Evolutionary conservation across 2,113 vertebrate genomes (phyloP), one percentile per base, ranked within the genome.

Genomic region (Agelaius tricolor): DNA sequence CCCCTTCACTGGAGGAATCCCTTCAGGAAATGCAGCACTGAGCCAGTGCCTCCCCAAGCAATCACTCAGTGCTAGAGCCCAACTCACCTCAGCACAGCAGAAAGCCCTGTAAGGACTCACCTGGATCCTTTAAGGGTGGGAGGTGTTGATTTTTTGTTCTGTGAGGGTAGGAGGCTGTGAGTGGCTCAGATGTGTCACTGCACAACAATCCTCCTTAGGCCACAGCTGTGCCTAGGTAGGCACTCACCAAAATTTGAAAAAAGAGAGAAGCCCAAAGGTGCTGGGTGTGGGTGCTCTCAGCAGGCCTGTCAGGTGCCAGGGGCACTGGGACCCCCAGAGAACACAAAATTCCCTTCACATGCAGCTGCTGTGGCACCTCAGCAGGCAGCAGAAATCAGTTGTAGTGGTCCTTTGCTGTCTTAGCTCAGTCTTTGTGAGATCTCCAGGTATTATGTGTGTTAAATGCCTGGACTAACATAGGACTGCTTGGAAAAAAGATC

Each of bases 241-340:
- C 15, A 74, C 13, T 41, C 15, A 57, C 7, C 21, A 12, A 21
- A 10, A 23, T 3, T 4, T 2, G 0, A 16, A 17, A 7, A 9
- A 5, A 30, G 5, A 7, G 47, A 39, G 24, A 6, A 30, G 2
- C 7, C 37, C 15, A 18, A 12, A 46, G 44, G 24, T 10, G 30
- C 9, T 55, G 31, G 37, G 30, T 63, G 37, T 3, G 2, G 11
- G 41, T 19, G 26, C 58, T 51, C 39, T 41, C 6, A 58, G n/a
- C 11, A 18, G 63, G 39, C 10, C 10, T 33, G 61, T 19, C 30
- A 22, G 21, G 18, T 10, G 13, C 18, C 43, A 37, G 37, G 37
- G 37, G 37, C 9, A 9, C 37, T 79, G 35, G 19, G 21, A 28
- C 18, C 15, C 72, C n/a, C n/a, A 11, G 23, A 57, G 39, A 43